phyloP scores from a whole-genome alignment of 2,888 invertebrate genomes.

The Stenurella melanura region DNA sequence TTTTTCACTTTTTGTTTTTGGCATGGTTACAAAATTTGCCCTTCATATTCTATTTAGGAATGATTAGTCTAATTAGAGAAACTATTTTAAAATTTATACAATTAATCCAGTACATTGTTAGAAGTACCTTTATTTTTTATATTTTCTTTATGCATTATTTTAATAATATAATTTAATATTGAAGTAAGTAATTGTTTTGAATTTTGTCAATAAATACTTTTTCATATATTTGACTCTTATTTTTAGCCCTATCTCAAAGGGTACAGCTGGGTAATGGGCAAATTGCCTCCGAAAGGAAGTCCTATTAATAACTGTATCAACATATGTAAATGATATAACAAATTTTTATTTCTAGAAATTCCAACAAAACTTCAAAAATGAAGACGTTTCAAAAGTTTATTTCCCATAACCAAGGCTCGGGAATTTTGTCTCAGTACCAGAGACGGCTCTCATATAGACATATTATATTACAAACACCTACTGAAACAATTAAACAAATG shows the following conservation, averaged over 20 bases:
- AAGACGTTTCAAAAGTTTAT: too few relatives aligned
- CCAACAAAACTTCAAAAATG: too few relatives aligned
- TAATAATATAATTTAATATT: conserved; percentile 49
- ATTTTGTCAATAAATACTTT: conserved; percentile 53
- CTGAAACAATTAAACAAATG: too few relatives aligned
- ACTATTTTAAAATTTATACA: conserved; percentile 24
- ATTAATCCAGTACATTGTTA: conserved; percentile 43
- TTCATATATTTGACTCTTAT: conserved; percentile 38
- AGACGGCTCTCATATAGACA: too few relatives aligned
- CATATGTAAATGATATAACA: too few relatives aligned
- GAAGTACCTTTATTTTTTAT: conserved; percentile 54
- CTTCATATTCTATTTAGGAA: conserved; percentile 39
- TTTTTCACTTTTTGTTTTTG: conserved; percentile 5
- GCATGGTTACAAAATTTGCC: conserved; percentile 29
- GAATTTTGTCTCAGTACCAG: too few relatives aligned
- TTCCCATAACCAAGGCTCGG: too few relatives aligned
- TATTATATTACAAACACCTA: too few relatives aligned
- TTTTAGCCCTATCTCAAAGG: neutral
- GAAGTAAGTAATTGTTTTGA: conserved; percentile 50
- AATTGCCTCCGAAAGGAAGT: too few relatives aligned
- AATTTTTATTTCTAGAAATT: too few relatives aligned
- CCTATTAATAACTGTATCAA: too few relatives aligned
- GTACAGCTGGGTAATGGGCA: neutral
- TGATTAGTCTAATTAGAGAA: conserved; percentile 30
- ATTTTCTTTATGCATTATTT: conserved; percentile 51